Evolutionary conservation across 2,797 vertebrate species (phyloP).

Genomic region (Malacoraja senta): DNA sequence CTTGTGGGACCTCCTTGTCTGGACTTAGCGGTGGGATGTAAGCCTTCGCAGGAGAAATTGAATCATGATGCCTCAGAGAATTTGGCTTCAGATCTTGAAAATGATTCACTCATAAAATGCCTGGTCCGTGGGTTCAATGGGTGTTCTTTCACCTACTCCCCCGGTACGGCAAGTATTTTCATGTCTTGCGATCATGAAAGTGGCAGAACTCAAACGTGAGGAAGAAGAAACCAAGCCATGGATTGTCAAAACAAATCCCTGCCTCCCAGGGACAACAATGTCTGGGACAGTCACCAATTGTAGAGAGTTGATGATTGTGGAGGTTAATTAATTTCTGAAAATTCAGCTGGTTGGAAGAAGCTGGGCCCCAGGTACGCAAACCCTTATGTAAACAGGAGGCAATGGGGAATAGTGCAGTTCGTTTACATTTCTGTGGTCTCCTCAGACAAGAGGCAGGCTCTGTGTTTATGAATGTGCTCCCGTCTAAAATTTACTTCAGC

Average conservation of each 20-base stretch:
- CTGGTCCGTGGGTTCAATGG: background rate
- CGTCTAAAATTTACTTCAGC: background rate
- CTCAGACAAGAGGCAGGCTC: background rate
- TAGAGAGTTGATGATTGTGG: background rate
- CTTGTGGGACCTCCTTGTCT: background rate
- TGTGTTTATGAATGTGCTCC: background rate
- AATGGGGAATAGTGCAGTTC: background rate
- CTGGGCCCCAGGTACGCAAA: background rate
- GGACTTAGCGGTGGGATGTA: background rate
- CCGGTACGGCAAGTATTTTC: background rate
- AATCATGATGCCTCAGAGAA: too few species aligned
- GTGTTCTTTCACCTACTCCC: background rate
- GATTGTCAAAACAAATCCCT: slow-evolving; percentile 2
- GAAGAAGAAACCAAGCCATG: background rate
- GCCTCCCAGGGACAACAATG: background rate
- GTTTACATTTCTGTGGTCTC: slow-evolving; percentile 25
- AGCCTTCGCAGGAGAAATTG: background rate
- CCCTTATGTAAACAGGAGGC: background rate
- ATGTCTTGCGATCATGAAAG: background rate
- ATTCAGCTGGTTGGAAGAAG: background rate
- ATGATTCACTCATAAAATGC: background rate
- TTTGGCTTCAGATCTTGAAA: background rate
- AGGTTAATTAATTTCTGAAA: background rate
- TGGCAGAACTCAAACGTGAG: background rate
- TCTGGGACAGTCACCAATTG: too few species aligned